These are phyloP conservation scores for Anolis apletophallus DNA, from an alignment of 2,797 vertebrate genomes.

Conservation along the genomic window DNA sequence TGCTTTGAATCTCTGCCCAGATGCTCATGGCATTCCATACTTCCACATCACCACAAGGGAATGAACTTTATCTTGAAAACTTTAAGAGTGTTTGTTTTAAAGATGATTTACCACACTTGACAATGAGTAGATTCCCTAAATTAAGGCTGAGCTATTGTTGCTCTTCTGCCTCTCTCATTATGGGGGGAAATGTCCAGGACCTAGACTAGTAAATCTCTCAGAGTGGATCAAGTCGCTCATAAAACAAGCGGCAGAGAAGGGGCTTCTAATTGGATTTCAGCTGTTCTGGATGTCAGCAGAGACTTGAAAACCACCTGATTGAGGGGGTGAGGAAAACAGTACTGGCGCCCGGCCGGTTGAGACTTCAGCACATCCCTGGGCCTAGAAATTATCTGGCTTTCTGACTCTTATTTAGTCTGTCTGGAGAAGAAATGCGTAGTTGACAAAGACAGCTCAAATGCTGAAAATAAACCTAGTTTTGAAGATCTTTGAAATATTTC, in stretches of 20 bases:
- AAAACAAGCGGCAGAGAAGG: accelerated
- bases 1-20: constrained; percentile 76
- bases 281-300: background rate
- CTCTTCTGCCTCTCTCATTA: constrained; percentile 31
- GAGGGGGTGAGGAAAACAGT: constrained; percentile 36
- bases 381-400: constrained; percentile 30
- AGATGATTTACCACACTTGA: constrained; percentile 73
- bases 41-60: constrained; percentile 58
- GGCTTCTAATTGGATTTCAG: accelerated
- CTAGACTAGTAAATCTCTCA: background rate
- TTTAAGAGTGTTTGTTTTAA: constrained; percentile 77
- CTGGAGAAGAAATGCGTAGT: background rate
- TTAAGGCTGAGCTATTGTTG: constrained; percentile 64
- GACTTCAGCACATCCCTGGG: background rate
- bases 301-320: background rate
- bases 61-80: constrained; percentile 71
- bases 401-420: constrained; percentile 25
- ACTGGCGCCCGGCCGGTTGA: background rate
- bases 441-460: background rate
- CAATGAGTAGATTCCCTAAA: constrained; percentile 74
- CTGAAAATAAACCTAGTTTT: background rate
- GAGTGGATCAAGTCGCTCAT: background rate
- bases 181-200: background rate
- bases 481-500: background rate
- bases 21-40: constrained; percentile 44